Evolutionary conservation across 2,888 invertebrate species (phyloP).

Genomic region (Chaetoderma sp.): DNA sequence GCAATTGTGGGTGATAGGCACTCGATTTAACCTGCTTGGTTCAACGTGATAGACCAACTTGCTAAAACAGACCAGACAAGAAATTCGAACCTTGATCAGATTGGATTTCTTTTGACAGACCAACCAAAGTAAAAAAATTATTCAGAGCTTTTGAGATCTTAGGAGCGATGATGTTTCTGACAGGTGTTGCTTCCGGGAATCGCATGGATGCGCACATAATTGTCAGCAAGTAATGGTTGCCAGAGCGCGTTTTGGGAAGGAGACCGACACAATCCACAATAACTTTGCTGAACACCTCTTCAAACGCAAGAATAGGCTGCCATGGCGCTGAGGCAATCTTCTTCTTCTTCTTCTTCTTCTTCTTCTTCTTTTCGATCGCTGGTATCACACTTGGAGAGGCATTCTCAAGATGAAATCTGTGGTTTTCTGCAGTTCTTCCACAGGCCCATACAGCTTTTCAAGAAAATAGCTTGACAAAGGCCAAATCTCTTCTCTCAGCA

Average conservation of each 20-base stretch:
- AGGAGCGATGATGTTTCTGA: conserved; percentile 8
- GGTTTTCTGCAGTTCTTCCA: too few species aligned
- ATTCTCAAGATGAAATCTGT: too few species aligned
- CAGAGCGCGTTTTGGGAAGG: conserved; percentile 12
- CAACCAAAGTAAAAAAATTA: not conserved
- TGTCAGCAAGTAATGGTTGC: conserved; percentile 22
- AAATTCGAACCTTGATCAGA: conserved; percentile 10
- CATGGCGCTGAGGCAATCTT: conserved; percentile 8
- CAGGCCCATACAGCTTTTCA: too few species aligned
- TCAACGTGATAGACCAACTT: not conserved
- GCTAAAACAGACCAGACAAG: conserved; percentile 5
- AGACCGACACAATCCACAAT: conserved; percentile 24
- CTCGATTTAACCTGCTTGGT: not conserved
- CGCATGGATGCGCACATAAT: conserved; percentile 22
- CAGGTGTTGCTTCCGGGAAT: conserved; percentile 25
- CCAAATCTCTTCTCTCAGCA: too few species aligned
- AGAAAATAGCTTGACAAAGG: too few species aligned
- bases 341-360: conserved; percentile 17
- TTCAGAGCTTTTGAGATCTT: not conserved
- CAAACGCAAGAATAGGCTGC: conserved; percentile 19
- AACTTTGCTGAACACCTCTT: conserved; percentile 20
- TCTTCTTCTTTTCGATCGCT: too few species aligned
- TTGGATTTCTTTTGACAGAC: conserved; percentile 4
- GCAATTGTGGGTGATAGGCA: conserved; percentile 7
- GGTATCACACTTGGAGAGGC: too few species aligned